phyloP scores from a whole-genome alignment of 2,797 vertebrate species.

The Siniperca scherzeri region DNA sequence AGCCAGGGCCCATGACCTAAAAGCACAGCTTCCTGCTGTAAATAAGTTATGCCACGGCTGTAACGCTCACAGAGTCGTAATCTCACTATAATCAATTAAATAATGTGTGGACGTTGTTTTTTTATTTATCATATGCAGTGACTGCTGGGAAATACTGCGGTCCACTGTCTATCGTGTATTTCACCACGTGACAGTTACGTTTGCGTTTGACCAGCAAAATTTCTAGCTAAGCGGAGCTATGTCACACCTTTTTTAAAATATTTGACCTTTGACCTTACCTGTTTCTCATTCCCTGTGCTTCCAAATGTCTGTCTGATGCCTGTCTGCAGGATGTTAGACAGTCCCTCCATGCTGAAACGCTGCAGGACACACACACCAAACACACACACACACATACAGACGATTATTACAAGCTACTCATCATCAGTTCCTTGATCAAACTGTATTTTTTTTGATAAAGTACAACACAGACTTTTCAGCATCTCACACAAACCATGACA shows the following conservation, averaged over 20 bases:
- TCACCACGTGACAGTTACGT: not conserved
- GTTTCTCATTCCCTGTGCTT: constrained; percentile 92
- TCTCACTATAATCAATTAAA: not conserved
- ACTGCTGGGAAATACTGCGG: not conserved
- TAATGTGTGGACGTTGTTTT: not conserved
- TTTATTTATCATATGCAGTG: not conserved
- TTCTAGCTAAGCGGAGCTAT: not conserved
- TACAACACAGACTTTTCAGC: not conserved
- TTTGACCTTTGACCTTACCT: constrained; percentile 83
- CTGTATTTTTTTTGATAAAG: not conserved
- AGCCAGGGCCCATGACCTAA: not conserved
- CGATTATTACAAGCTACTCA: not conserved
- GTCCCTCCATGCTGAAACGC: constrained; percentile 99
- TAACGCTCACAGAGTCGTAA: not conserved
- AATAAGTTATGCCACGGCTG: not conserved
- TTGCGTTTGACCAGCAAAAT: not conserved
- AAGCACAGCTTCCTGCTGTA: not conserved
- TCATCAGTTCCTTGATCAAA: not conserved
- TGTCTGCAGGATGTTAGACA: constrained; percentile 97
- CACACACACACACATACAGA: not conserved
- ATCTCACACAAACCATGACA: not conserved
- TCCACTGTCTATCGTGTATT: not conserved
- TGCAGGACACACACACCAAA: constrained; percentile 64
- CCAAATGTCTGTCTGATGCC: constrained; percentile 98
- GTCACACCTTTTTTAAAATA: not conserved